Percentiles rank a stretch among this genome's conserved stretches.
Evolutionary conservation across 1,140 invertebrate genomes (phyloP).

Genomic region (Drosophila auraria): DNA sequence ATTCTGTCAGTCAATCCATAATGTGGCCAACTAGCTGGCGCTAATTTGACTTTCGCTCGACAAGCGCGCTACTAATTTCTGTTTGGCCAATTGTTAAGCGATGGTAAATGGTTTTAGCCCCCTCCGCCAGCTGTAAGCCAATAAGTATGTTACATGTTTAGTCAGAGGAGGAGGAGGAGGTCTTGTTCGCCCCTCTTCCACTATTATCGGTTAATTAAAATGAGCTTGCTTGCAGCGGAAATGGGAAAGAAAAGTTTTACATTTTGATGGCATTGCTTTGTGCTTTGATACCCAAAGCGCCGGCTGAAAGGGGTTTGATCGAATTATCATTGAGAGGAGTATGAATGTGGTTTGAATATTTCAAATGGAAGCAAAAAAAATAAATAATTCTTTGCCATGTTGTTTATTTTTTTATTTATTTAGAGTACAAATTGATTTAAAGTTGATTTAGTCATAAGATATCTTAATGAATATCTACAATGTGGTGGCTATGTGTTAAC

Average conservation of each 20-base stretch:
- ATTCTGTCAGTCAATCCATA: constrained; percentile 38
- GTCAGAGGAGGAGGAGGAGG: too few species aligned
- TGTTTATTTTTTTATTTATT: neutral
- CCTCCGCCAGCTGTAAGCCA: constrained; percentile 8
- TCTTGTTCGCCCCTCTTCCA: neutral
- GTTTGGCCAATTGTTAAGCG: constrained; percentile 32
- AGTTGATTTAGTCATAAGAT: neutral
- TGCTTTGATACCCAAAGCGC: constrained; percentile 2
- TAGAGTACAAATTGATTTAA: neutral
- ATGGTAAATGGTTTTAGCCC: constrained; percentile 22
- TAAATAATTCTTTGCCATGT: too few species aligned
- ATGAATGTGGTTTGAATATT: neutral
- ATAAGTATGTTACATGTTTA: constrained; percentile 29
- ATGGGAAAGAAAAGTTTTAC: constrained; percentile 32
- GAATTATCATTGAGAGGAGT: neutral
- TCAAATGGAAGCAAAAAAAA: neutral
- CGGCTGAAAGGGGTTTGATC: neutral
- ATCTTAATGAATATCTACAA: too few species aligned
- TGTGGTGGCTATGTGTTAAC: too few species aligned
- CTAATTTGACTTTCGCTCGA: constrained; percentile 39
- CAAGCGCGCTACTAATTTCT: constrained; percentile 29
- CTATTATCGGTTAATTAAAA: constrained; percentile 49
- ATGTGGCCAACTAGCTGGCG: constrained; percentile 38
- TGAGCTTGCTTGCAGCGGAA: constrained; percentile 24
- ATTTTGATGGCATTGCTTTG: constrained; percentile 10